These are phyloP conservation scores for Lasioglossum oenotherae DNA, from an alignment of 2,888 invertebrate genomes.

Conservation along the genomic window DNA sequence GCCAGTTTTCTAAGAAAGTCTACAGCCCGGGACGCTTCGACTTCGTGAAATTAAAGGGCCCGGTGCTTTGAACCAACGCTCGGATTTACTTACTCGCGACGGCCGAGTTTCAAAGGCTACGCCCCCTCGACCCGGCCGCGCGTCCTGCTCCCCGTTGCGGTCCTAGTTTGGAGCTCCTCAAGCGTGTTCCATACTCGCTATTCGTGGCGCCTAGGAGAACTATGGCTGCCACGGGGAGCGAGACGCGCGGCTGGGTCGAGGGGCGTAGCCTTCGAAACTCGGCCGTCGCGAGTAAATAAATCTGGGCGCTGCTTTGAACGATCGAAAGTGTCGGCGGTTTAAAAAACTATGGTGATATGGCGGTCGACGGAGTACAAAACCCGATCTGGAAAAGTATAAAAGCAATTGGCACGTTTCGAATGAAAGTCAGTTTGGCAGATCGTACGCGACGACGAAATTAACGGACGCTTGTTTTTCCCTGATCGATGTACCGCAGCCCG, in stretches of 20 bases:
- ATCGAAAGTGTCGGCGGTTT: slow-evolving; percentile 16
- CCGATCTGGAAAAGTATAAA: slow-evolving; percentile 53
- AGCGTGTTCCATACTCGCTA: no score
- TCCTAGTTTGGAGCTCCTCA: no score
- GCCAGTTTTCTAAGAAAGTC: slow-evolving; percentile 4
- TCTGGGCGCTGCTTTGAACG: neutral
- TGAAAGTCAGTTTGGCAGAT: slow-evolving; percentile 48
- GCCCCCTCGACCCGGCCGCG: no score
- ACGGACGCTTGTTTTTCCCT: slow-evolving; percentile 22
- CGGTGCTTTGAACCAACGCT: slow-evolving; percentile 4
- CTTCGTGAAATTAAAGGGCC: slow-evolving; percentile 7
- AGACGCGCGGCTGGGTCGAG: no score
- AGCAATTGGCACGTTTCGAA: slow-evolving; percentile 54
- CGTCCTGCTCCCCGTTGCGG: no score
- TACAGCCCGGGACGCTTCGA: neutral
- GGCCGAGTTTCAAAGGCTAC: no score
- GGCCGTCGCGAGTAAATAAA: no score
- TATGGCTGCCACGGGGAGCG: no score
- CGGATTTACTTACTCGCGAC: no score
- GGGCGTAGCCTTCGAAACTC: no score
- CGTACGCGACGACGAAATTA: neutral
- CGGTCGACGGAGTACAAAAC: slow-evolving; percentile 42
- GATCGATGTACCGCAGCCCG: slow-evolving; percentile 70
- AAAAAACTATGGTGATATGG: slow-evolving; percentile 28
- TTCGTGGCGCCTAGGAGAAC: no score